Percentiles rank a stretch among this genome's conserved stretches.
phyloP scores from a whole-genome alignment of 2,797 vertebrate genomes.

The Linurgus olivaceus region DNA sequence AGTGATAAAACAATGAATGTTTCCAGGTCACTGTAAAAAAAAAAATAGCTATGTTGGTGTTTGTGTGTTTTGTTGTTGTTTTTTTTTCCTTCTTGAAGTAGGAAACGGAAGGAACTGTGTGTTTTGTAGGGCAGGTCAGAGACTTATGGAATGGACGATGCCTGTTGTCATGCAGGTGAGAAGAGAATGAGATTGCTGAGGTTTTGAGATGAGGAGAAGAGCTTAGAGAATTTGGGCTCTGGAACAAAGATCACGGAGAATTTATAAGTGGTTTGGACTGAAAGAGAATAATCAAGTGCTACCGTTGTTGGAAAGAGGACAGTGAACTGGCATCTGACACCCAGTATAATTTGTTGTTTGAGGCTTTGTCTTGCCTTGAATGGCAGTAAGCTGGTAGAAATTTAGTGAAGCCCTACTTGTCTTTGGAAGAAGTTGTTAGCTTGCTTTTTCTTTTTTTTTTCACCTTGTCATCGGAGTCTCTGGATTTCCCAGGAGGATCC shows the following conservation, averaged over 20 bases:
- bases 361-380: conserved; percentile 28
- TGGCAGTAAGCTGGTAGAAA: background rate
- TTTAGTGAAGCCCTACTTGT: conserved; percentile 43
- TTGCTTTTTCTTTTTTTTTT: conserved; percentile 18
- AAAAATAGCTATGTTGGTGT: conserved; percentile 49
- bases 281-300: conserved; percentile 21
- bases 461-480: conserved; percentile 52
- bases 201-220: conserved; percentile 1
- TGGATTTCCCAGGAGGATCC: conserved; percentile 53
- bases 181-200: conserved; percentile 9
- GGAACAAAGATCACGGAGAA: background rate
- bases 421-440: conserved; percentile 44
- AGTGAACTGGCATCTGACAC: conserved; percentile 13
- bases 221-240: background rate
- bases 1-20: background rate
- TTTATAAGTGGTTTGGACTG: background rate
- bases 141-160: conserved; percentile 28
- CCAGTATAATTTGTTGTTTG: background rate
- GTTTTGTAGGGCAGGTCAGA: conserved; percentile 35
- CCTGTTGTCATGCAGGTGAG: conserved; percentile 24
- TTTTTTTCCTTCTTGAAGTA: conserved; percentile 16
- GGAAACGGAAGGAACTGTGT: conserved; percentile 25
- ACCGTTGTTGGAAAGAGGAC: background rate
- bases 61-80: conserved; percentile 47
- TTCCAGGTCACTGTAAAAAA: conserved; percentile 65